Evolutionary conservation across 2,113 vertebrate genomes (phyloP).

Genomic region (Recurvirostra avosetta): DNA sequence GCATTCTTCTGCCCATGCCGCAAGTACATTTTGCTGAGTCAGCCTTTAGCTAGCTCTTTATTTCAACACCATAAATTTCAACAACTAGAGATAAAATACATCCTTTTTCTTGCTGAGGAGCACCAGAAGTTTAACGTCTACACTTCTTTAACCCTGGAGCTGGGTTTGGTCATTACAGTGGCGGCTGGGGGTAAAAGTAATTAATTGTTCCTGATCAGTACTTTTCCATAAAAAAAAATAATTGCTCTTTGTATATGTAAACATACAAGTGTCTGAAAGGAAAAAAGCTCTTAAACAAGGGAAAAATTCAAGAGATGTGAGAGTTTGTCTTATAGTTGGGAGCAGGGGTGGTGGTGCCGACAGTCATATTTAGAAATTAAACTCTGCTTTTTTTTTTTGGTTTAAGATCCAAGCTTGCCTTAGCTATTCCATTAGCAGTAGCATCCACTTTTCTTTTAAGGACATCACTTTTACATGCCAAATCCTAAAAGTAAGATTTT

Average conservation of each 20-base stretch:
- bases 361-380: background rate
- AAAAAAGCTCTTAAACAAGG: background rate
- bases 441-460: background rate
- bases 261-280: fast-evolving
- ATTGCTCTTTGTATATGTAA: background rate
- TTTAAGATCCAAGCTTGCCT: background rate
- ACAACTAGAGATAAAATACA: background rate
- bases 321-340: background rate
- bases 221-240: background rate
- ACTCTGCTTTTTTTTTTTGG: fast-evolving
- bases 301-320: background rate
- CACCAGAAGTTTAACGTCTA: background rate
- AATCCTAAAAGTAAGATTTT: background rate
- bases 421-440: background rate
- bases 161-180: background rate
- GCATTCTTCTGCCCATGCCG: background rate
- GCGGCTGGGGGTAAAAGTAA: background rate
- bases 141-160: background rate
- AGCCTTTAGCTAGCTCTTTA: background rate
- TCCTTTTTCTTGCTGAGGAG: background rate
- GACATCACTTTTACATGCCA: background rate
- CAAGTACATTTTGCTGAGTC: background rate
- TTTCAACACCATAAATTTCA: constrained; percentile 29
- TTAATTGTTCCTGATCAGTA: background rate
- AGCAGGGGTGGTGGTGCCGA: background rate